Evolutionary conservation across 2,888 invertebrate species (phyloP), one percentile per base, ranked within the genome.

Genomic region (Melikaiella ostensackeni): DNA sequence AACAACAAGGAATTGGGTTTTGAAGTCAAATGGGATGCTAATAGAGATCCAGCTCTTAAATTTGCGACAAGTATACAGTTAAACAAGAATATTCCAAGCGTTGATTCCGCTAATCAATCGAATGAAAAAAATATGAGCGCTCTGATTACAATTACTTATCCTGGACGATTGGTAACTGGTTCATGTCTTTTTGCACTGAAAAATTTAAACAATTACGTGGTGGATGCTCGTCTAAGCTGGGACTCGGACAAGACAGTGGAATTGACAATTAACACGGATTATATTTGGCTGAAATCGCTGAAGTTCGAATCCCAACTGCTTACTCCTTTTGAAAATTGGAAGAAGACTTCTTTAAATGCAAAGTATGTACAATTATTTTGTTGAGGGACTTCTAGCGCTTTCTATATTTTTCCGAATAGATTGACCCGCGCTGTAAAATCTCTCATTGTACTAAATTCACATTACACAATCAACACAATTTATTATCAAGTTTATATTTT

Each of bases 11-110:
- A 95, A 35, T 92, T 95, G 0, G 95, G 95, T 6, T 92, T 96
- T 1, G 95, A 96, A 77, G 89, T 97, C 24, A 96, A 96, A 89
- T 97, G 97, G 97, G 97, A 97, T 88, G 96, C 96, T 0, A 97
- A 97, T 90, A 93, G 97, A 9, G 96, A 97, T 92, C 97, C 97
- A 0, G 94, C 95, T 66, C 94, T 96, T 89, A 95, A 95, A 89
- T 92, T 96, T 80, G 93, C 93, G 82, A 91, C 94, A 0, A 93
- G 94, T 76, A 91, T 95, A 0, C 94, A 95, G 80, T 93, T 95
- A 74, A 93, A 94, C 81, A 94, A 93, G 85, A 76, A 81, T 21
- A 13, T 73, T 9, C 30, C 62, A 5, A 1, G 0, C 1, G 19
- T 13, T 27, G 19, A 70, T 70, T 30, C 19, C 0, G 13, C n/a